Conservation (phyloP, 2,113 vertebrate genomes). For the Henicopernis longicauda region DNA sequence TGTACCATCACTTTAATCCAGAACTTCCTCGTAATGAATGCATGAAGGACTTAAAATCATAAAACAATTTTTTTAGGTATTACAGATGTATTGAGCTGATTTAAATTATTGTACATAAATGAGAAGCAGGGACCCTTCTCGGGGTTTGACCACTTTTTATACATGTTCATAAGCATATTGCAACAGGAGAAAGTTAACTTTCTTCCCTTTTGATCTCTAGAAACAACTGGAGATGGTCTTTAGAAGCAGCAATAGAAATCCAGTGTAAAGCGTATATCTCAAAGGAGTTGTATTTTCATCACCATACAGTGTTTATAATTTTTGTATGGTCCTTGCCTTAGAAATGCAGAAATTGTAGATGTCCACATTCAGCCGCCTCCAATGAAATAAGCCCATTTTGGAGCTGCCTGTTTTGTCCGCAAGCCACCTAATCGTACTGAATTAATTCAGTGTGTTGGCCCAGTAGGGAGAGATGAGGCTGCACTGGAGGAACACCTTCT, state of each 20-base stretch:
- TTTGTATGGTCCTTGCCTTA: slow-evolving; percentile 63
- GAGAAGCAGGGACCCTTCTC: slow-evolving; percentile 73
- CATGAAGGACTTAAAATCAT: slow-evolving; percentile 84
- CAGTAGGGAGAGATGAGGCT: neutral
- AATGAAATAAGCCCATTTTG: neutral
- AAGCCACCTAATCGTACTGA: neutral
- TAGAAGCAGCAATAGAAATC: slow-evolving; percentile 79
- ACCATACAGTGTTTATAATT: slow-evolving; percentile 45
- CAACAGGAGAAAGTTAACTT: slow-evolving; percentile 59
- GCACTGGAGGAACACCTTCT: neutral
- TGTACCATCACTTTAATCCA: slow-evolving; percentile 74
- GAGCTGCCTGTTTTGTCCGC: neutral
- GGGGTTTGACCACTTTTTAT: slow-evolving; percentile 82
- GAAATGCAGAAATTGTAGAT: slow-evolving; percentile 47
- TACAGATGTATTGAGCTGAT: slow-evolving; percentile 74
- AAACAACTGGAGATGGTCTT: slow-evolving; percentile 55
- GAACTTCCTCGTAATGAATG: slow-evolving; percentile 82
- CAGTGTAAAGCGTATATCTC: slow-evolving; percentile 65
- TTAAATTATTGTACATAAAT: slow-evolving; percentile 96
- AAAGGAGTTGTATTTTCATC: slow-evolving; percentile 57
- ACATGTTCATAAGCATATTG: slow-evolving; percentile 73
- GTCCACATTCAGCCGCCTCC: neutral
- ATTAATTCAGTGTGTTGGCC: neutral
- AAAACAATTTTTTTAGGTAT: slow-evolving; percentile 77
- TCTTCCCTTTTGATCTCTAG: slow-evolving; percentile 65